These are phyloP conservation scores for Drosophila littoralis DNA, from an alignment of 1,140 invertebrate genomes.

Conservation along the genomic window DNA sequence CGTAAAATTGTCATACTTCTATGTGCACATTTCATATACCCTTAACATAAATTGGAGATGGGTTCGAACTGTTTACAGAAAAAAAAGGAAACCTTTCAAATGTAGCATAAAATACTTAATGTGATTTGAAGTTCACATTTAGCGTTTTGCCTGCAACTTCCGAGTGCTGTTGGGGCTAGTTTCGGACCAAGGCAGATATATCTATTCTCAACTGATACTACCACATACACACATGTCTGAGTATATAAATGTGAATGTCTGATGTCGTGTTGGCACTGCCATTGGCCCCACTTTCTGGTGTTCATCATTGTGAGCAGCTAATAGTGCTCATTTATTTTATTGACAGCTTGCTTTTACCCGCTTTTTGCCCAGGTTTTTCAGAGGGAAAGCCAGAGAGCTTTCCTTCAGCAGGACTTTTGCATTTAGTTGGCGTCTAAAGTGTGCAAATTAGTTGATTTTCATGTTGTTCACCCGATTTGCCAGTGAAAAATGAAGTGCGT, in stretches of 20 bases:
- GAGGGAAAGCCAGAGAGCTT: not conserved
- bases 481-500: conserved; percentile 51
- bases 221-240: not conserved
- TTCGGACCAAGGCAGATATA: too few species aligned
- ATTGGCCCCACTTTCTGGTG: conserved; percentile 54
- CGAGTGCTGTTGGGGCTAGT: too few species aligned
- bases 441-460: conserved; percentile 76
- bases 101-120: too few species aligned
- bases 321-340: conserved; percentile 79
- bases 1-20: too few species aligned
- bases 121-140: too few species aligned
- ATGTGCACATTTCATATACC: too few species aligned
- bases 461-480: conserved; percentile 58
- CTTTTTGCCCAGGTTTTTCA: conserved; percentile 5
- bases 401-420: conserved; percentile 37
- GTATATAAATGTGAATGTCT: conserved; percentile 1
- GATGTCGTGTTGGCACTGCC: not conserved
- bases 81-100: too few species aligned
- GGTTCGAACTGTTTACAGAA: too few species aligned
- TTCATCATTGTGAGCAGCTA: conserved; percentile 58
- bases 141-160: too few species aligned
- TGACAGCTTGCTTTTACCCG: conserved; percentile 60
- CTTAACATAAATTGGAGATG: too few species aligned
- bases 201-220: too few species aligned
- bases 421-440: conserved; percentile 55